These are phyloP conservation scores for Amphiprion percula DNA, from an alignment of 2,113 vertebrate genomes.

Conservation along the genomic window DNA sequence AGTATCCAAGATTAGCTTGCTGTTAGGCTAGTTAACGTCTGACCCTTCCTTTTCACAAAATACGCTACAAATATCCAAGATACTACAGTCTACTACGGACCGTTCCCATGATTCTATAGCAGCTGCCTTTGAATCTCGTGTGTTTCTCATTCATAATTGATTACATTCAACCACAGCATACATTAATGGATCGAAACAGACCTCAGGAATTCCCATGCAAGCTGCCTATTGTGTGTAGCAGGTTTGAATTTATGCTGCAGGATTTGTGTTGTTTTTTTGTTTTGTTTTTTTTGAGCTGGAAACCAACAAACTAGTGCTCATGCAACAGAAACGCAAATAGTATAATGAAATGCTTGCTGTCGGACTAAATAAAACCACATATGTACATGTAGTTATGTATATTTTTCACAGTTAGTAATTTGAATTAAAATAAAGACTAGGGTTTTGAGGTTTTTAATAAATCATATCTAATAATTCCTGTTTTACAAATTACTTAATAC, in stretches of 20 bases:
- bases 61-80: conserved; percentile 7
- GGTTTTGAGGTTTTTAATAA: neutral
- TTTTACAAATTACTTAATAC: neutral
- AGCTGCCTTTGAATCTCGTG: conserved; percentile 54
- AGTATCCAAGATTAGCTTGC: too few relatives aligned
- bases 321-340: conserved; percentile 31
- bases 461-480: neutral
- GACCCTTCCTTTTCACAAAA: neutral
- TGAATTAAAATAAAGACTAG: neutral
- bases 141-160: conserved; percentile 83
- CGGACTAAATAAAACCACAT: too few relatives aligned
- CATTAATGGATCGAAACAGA: conserved; percentile 78
- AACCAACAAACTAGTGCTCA: conserved; percentile 19
- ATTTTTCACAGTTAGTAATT: too few relatives aligned
- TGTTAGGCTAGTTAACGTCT: neutral
- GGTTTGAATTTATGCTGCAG: conserved; percentile 55
- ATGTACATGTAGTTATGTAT: too few relatives aligned
- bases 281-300: conserved; percentile 34
- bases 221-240: conserved; percentile 59
- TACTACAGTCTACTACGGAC: neutral
- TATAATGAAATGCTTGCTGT: conserved; percentile 9
- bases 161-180: conserved; percentile 81
- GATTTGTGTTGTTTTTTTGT: neutral
- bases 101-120: conserved; percentile 48
- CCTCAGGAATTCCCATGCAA: conserved; percentile 80